Evolutionary conservation across 1,140 invertebrate genomes (phyloP), one percentile per base, ranked within the genome.

Genomic region (Manduca sexta): DNA sequence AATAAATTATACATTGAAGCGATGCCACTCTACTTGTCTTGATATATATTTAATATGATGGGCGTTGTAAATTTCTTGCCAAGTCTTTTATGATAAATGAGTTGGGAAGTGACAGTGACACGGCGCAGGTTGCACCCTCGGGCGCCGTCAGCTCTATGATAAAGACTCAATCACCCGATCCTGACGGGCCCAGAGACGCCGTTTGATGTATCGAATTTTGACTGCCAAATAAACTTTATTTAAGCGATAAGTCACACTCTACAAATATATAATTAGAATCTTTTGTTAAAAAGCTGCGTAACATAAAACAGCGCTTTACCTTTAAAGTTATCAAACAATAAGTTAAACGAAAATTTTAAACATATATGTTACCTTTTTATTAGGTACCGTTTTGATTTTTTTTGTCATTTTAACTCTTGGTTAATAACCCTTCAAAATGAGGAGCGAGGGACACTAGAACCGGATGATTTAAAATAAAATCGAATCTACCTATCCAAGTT

Each of bases 131-230:
- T 57, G 52, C 58, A 64, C 61, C 60, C 64, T 52, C 53, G 52
- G 50, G 42, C 45, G 44, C 38, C 43, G 55, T 47, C 39, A 49
- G 8, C 45, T 34, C 37, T 5, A 44, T 52, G 52, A 64, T 71
- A 64, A 64, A 60, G 63, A 62, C 62, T 66, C 65, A 66, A 64
- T 66, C 62, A 62, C 62, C 60, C 69, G 65, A 42, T 52, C 58
- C 53, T 62, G 64, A 65, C 69, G 69, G 21, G 58, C 31, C 35
- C 21, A 31, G 45, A 54, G 52, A 52, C 46, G 51, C 60, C 62
- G 39, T 49, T 47, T 44, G 17, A 37, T 53, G 38, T 61, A 64
- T 56, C 41, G 42, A 51, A 37, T 45, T 41, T 53, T 43, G 41
- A 21, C 26, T 43, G 41, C 52, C 49, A 65, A 57, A 52, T 56